phyloP scores from a whole-genome alignment of 2,113 vertebrate species.

The Xiphophorus maculatus region DNA sequence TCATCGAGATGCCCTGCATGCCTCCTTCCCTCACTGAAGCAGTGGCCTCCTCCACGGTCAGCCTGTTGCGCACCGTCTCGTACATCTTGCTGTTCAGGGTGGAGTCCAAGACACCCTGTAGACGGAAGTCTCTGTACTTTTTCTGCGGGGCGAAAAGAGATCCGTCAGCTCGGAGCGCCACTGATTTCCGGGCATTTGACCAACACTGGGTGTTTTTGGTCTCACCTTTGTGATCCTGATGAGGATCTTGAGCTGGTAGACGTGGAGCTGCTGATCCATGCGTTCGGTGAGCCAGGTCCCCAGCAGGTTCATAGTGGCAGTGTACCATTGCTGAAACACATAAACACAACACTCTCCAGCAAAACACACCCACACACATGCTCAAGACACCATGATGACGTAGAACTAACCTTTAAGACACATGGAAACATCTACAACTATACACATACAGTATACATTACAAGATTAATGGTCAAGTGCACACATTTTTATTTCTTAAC shows the following conservation, averaged over 20 bases:
- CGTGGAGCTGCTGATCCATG: constrained; percentile 99
- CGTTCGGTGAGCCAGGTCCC: constrained; percentile 98
- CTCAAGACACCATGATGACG: constrained; percentile 54
- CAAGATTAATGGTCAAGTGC: background rate
- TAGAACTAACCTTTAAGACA: constrained; percentile 32
- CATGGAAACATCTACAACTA: constrained; percentile 13
- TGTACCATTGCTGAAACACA: constrained; percentile 99
- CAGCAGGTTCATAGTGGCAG: constrained; percentile 97
- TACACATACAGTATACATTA: constrained; percentile 15
- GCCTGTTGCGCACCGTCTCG: constrained; percentile 95
- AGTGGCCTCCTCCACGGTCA: constrained; percentile 94
- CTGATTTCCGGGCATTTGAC: background rate
- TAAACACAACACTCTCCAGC: constrained; percentile 90
- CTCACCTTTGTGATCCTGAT: constrained; percentile 99
- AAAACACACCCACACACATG: constrained; percentile 77
- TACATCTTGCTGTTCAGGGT: constrained; percentile 99
- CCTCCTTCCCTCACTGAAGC: constrained; percentile 95
- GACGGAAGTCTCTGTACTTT: constrained; percentile 97
- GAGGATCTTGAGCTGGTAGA: constrained; percentile 99
- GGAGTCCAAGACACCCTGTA: constrained; percentile 98
- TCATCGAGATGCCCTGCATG: constrained; percentile 98
- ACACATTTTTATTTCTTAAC: background rate
- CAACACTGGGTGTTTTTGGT: background rate
- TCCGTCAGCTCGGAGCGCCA: background rate
- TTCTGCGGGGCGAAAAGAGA: constrained; percentile 80